These are phyloP conservation scores for Thinocorus orbignyianus DNA, from an alignment of 2,113 vertebrate species.

Conservation along the genomic window DNA sequence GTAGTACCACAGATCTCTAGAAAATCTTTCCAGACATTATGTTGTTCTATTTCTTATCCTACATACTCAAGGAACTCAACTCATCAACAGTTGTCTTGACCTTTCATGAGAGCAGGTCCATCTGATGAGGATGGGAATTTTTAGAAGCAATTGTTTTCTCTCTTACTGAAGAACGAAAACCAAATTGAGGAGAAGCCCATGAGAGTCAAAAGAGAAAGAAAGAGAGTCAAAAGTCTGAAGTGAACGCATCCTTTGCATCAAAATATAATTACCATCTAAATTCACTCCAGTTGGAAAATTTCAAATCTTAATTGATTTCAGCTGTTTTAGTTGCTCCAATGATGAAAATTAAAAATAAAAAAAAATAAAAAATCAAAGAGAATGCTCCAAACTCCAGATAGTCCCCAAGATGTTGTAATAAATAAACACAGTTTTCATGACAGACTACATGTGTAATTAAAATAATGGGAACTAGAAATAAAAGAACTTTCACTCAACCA, in stretches of 20 bases:
- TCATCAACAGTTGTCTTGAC: not conserved
- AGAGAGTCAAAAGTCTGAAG: not conserved
- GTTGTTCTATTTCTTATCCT: not conserved
- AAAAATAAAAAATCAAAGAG: not conserved
- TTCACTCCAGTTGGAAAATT: not conserved
- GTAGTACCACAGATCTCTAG: fast-evolving
- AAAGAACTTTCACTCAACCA: not conserved
- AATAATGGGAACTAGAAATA: not conserved
- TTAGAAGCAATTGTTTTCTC: not conserved
- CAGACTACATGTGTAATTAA: not conserved
- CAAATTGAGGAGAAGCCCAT: not conserved
- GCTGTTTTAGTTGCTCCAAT: not conserved
- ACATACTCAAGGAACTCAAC: not conserved
- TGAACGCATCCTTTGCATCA: not conserved
- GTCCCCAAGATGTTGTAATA: not conserved
- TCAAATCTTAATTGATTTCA: not conserved
- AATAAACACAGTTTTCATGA: not conserved
- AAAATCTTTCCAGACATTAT: not conserved
- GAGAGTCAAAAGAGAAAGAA: not conserved
- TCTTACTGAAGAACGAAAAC: not conserved
- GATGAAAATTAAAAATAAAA: not conserved
- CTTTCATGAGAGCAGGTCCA: not conserved
- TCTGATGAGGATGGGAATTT: not conserved
- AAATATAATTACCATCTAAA: not conserved
- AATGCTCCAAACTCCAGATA: not conserved